phyloP scores from a whole-genome alignment of 2,888 invertebrate species.

The Himalopsyche japonica region DNA sequence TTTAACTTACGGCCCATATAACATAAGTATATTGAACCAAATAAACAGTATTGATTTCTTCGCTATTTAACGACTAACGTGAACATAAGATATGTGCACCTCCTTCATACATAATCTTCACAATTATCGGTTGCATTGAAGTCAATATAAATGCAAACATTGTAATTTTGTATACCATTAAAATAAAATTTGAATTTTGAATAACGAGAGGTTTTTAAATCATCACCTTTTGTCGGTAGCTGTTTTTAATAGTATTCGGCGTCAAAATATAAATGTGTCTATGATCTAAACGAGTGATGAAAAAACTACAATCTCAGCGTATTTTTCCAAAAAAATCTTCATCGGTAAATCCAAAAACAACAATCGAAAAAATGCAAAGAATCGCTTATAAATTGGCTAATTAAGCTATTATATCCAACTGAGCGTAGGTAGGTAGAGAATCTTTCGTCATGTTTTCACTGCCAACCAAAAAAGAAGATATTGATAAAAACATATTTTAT shows the following conservation, averaged over 20 bases:
- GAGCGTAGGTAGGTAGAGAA: not conserved
- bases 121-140: no score
- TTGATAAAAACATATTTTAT: not conserved
- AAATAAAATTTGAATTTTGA: not conserved
- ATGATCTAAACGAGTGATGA: not conserved
- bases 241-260: not conserved
- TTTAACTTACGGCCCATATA: no score
- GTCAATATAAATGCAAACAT: no score
- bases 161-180: no score
- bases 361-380: conserved; percentile 1
- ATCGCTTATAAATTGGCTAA: conserved; percentile 28
- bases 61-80: no score
- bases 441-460: not conserved
- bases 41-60: no score
- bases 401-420: conserved; percentile 25
- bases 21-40: no score
- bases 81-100: no score
- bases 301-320: not conserved
- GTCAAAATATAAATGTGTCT: not conserved
- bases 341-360: not conserved
- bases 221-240: not conserved
- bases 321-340: not conserved
- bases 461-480: not conserved
- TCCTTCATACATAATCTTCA: no score
- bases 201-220: not conserved